A percentile compares a stretch with the other conserved stretches of the same genome.
These are phyloP conservation scores for Sebastes aleutianus DNA, from an alignment of 2,797 vertebrate species.

Conservation along the genomic window DNA sequence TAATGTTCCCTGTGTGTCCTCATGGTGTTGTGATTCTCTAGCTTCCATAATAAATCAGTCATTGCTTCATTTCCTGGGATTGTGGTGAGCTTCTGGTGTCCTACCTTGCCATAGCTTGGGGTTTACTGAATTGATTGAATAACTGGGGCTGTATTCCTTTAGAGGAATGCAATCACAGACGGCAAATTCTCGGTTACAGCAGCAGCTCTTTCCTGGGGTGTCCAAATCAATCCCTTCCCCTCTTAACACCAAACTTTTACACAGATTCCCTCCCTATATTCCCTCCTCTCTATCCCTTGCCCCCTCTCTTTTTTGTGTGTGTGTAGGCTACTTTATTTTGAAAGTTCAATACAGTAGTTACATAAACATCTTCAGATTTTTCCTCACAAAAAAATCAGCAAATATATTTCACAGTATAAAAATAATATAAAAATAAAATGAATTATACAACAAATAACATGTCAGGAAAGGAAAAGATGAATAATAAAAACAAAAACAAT, in stretches of 20 bases:
- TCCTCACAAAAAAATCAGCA: no score
- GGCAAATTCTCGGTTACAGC: constrained; percentile 1
- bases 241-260: constrained; percentile 17
- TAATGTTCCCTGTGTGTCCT: neutral
- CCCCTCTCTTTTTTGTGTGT: neutral
- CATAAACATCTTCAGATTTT: no score
- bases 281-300: neutral
- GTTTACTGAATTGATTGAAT: constrained; percentile 8
- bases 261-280: neutral
- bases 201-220: constrained; percentile 33
- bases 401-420: no score
- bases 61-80: neutral
- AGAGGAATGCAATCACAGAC: constrained; percentile 6
- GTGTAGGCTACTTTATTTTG: no score
- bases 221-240: constrained; percentile 23
- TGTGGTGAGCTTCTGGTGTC: neutral
- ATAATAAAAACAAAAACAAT: no score
- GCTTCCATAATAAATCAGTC: neutral
- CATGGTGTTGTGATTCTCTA: neutral
- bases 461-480: no score
- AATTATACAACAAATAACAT: no score
- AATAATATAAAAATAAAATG: no score
- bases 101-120: neutral
- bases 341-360: no score
- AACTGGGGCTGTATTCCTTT: neutral